Percentiles rank a stretch among this genome's conserved stretches.
Conservation (phyloP, 2,113 vertebrate species). For the Mustelus asterias region DNA sequence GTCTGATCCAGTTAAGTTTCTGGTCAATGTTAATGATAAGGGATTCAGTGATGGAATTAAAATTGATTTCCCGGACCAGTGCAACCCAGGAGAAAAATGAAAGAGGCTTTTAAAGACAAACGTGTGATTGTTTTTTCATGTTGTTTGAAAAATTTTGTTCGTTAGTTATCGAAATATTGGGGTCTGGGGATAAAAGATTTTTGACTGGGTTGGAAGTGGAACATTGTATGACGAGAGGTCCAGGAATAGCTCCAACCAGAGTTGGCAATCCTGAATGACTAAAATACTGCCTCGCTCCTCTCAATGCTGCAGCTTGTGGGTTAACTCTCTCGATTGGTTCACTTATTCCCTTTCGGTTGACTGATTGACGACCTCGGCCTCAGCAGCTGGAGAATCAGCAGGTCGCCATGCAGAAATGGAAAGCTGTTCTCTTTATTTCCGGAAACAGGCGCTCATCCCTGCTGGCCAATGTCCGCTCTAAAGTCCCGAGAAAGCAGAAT, state of each 20-base stretch:
- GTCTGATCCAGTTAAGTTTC: background rate
- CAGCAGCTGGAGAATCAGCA: constrained; percentile 29
- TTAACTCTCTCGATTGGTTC: background rate
- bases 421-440: constrained; percentile 5
- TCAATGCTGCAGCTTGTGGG: background rate
- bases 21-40: background rate
- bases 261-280: background rate
- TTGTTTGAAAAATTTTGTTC: background rate
- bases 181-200: background rate
- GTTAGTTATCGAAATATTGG: background rate
- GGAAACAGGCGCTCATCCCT: background rate
- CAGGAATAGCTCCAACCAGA: background rate
- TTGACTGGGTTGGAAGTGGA: background rate
- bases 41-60: background rate
- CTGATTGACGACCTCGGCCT: constrained; percentile 16
- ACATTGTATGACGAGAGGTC: background rate
- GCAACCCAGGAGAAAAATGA: background rate
- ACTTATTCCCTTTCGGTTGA: background rate
- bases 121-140: background rate
- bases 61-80: background rate
- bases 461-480: background rate
- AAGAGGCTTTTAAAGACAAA: background rate
- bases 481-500: background rate
- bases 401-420: background rate
- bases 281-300: background rate